Base-by-base conservation (phyloP, 2,888 invertebrate genomes). In the Odontothrips loti region DNA sequence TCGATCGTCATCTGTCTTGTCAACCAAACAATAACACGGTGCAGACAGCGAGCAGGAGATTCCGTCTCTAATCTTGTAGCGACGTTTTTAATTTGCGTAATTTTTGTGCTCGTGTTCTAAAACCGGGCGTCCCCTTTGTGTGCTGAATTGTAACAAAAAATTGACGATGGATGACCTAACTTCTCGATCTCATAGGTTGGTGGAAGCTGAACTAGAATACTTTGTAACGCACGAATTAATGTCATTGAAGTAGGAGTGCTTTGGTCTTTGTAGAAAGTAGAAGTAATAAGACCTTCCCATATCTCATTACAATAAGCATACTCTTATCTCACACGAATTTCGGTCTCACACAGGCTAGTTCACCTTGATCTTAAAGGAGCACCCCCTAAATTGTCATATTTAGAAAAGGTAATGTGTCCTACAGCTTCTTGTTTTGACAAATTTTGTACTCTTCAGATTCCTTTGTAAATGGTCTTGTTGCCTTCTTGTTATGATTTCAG, bases 341-440 rank as follows among this genome's bases (percentile, higher is more conserved):
- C 1, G 58, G 58, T 15, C 17, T 17, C 17, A 58, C 12, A 51
- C 84, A 88, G 89, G 83, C 86, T 94, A 82, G 91, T 94, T 81
- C 94, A 94, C 86, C 88, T 94, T 83, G 94, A 94, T 87, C 86
- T 94, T 82, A 94, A 94, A 87, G 93, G 93, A 79, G 93, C 93
- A 48, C 93, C 93, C 9, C 92, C 93, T 68, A 91, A 90, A 85
- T 86, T 92, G 10, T 86, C 87, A 80, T 91, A 89, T 85, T 88
- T 91, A 80, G 89, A 91, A 87, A 90, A 91, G 88, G 90, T 89
- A 85, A 84, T 84, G 84, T 83, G 84, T 48, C 23, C 20, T 79
- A 29, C 43, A 29, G 10, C 17, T n/a, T 79, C 4, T 43, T 81
- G 63, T 79, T 27, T 75, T 43, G 58, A 17, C 47, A 63, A 68